Percentiles rank a stretch among this genome's conserved stretches.
Conservation (phyloP, 2,113 vertebrate genomes). For the Sminthopsis crassicaudata region DNA sequence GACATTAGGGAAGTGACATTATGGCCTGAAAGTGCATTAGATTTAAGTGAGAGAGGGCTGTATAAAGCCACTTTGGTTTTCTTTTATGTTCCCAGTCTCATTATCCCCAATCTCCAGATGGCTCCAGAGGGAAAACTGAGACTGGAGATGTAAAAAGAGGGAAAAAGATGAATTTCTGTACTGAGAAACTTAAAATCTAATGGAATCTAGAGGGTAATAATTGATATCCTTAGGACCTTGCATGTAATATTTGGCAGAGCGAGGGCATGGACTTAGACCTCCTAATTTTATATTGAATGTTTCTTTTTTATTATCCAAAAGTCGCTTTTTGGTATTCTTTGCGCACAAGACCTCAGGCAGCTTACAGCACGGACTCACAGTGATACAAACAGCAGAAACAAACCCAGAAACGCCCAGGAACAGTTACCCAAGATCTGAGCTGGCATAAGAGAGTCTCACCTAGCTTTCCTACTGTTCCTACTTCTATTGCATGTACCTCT, state of each 20-base stretch:
- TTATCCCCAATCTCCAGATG: too few species aligned
- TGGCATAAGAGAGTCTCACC: not conserved
- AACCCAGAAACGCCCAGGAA: not conserved
- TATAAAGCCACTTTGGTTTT: too few species aligned
- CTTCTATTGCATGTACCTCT: not conserved
- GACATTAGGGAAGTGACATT: too few species aligned
- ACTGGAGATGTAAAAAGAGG: not conserved
- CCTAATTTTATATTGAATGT: not conserved
- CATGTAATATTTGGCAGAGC: not conserved
- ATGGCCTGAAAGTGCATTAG: too few species aligned
- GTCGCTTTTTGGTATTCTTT: not conserved
- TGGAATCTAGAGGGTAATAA: not conserved
- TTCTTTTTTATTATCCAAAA: not conserved
- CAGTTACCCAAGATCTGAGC: not conserved
- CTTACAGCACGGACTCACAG: not conserved
- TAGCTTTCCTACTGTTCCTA: not conserved
- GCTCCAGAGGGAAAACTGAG: too few species aligned
- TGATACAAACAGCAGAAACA: not conserved
- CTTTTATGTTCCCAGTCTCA: too few species aligned
- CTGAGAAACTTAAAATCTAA: not conserved
- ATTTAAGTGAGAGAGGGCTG: too few species aligned
- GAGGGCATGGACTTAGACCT: not conserved
- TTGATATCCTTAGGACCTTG: not conserved
- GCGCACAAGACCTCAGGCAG: not conserved
- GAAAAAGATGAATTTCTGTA: not conserved